Conservation (phyloP, 2,888 invertebrate genomes). For the Temnothorax ravouxi region DNA sequence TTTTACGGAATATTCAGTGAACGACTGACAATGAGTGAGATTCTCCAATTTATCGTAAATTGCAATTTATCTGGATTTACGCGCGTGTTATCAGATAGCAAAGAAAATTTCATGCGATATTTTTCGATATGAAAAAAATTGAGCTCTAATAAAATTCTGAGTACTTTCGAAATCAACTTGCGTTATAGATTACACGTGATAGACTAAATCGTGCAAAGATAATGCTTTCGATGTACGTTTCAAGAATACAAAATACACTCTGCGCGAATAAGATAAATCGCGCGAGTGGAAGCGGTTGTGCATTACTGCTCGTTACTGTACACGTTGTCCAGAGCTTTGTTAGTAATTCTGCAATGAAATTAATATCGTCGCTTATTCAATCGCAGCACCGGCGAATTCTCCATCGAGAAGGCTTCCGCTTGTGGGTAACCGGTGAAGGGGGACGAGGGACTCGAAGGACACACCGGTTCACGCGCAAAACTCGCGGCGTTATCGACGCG, state of each 20-base stretch:
- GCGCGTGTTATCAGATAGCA: neutral
- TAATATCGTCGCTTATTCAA: conserved; percentile 40
- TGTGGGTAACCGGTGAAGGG: neutral
- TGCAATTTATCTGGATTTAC: conserved; percentile 29
- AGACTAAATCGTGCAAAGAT: neutral
- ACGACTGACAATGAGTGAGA: neutral
- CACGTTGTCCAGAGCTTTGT: neutral
- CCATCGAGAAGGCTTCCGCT: conserved; percentile 16
- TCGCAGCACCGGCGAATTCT: neutral
- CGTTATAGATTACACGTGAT: neutral
- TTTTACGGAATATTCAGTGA: conserved; percentile 24
- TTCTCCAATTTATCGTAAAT: conserved; percentile 50
- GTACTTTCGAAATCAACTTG: neutral
- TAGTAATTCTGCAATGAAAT: conserved; percentile 21
- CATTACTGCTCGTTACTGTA: neutral
- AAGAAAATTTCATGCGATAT: neutral
- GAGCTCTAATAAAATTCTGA: neutral
- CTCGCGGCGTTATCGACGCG: conserved; percentile 82
- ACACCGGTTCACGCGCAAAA: conserved; percentile 40
- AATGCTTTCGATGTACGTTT: neutral
- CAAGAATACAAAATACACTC: neutral
- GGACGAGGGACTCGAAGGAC: neutral
- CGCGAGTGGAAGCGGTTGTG: neutral
- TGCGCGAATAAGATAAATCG: neutral
- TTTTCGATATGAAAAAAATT: conserved; percentile 4